Evolutionary conservation across 2,888 invertebrate species (phyloP).

Genomic region (Apamea monoglypha): DNA sequence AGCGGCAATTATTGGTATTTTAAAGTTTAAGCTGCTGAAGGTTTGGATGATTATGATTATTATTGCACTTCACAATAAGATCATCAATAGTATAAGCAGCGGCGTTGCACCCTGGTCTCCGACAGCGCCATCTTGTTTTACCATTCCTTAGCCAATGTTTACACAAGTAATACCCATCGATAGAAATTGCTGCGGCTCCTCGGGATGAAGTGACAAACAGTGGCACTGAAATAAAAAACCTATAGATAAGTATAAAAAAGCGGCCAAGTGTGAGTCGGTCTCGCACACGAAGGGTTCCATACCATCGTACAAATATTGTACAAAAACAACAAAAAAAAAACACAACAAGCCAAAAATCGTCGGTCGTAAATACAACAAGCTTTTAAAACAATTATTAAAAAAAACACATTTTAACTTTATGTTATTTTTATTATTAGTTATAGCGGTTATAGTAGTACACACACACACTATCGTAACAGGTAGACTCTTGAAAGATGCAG

Average conservation of each 20-base stretch:
- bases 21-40: not conserved
- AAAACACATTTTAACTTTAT: not conserved
- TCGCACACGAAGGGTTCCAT: no score
- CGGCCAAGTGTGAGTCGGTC: not conserved
- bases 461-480: not conserved
- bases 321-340: no score
- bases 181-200: constrained; percentile 3
- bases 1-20: not conserved
- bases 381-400: not conserved
- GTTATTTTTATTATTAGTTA: not conserved
- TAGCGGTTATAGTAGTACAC: not conserved
- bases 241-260: not conserved
- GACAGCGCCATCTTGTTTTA: constrained; percentile 33
- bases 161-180: constrained; percentile 17
- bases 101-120: constrained; percentile 11
- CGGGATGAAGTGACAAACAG: not conserved
- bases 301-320: not conserved
- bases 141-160: constrained; percentile 2
- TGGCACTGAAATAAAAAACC: constrained; percentile 4
- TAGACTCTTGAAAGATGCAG: not conserved
- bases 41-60: constrained; percentile 21
- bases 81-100: constrained; percentile 11
- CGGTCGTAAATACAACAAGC: not conserved
- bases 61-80: constrained; percentile 13
- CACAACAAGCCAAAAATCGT: no score